A percentile compares a stretch with the other conserved stretches of the same genome.
Evolutionary conservation across 2,113 vertebrate genomes (phyloP).

Genomic region (Pseudois nayaur): DNA sequence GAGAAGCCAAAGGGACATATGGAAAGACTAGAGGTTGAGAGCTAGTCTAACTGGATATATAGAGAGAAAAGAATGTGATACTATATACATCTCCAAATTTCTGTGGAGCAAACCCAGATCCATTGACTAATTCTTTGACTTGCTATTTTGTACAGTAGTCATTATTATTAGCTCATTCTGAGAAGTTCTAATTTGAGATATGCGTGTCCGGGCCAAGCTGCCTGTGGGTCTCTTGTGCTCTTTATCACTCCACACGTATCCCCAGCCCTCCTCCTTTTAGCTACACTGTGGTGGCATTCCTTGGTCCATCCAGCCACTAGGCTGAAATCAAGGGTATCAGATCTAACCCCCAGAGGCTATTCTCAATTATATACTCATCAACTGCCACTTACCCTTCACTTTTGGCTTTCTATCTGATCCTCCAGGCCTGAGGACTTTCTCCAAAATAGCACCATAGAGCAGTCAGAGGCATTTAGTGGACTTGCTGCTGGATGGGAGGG

Average conservation of each 20-base stretch:
- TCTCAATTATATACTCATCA: background rate
- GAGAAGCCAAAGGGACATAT: background rate
- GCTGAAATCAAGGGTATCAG: background rate
- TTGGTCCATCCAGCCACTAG: background rate
- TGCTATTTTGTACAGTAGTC: background rate
- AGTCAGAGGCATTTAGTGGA: background rate
- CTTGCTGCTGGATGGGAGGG: background rate
- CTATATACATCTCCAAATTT: background rate
- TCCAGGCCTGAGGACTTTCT: background rate
- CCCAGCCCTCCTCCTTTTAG: background rate
- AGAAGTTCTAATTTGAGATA: background rate
- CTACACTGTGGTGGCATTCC: background rate
- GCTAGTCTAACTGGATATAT: background rate
- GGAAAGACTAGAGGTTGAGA: background rate
- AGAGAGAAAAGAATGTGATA: background rate
- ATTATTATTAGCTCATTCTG: background rate
- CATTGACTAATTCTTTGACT: background rate
- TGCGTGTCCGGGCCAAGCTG: background rate
- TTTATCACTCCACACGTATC: rapidly evolving
- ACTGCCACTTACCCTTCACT: background rate
- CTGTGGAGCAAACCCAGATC: background rate
- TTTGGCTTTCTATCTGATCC: background rate
- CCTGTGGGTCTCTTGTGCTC: background rate
- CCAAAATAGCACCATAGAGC: background rate
- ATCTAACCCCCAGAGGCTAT: background rate